Percentiles rank a stretch among this genome's conserved stretches.
These are phyloP conservation scores for Drosophila nigromelanica DNA, from an alignment of 1,140 invertebrate genomes.

Conservation along the genomic window DNA sequence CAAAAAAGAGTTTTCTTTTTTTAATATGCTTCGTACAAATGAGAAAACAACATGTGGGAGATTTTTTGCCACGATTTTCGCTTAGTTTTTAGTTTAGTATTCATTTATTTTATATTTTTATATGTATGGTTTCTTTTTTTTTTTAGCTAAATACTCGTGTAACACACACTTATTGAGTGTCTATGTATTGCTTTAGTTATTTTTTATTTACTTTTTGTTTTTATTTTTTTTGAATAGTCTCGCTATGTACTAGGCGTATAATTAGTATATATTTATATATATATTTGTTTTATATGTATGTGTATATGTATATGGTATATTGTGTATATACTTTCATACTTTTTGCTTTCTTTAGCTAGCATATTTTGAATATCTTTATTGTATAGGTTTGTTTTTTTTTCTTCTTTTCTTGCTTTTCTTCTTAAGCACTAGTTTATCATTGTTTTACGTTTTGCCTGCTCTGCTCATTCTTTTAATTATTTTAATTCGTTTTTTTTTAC, in stretches of 20 bases:
- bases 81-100: constrained; percentile 25
- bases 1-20: constrained; percentile 4
- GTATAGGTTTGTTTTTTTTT: constrained; percentile 51
- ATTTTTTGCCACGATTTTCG: constrained; percentile 5
- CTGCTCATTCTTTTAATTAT: constrained; percentile 35
- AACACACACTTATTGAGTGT: constrained; percentile 77
- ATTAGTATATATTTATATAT: constrained; percentile 40
- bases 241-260: constrained; percentile 50
- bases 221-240: constrained; percentile 58
- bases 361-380: constrained; percentile 81
- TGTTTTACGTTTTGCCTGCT: constrained; percentile 23
- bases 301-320: constrained; percentile 44
- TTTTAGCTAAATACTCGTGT: constrained; percentile 77
- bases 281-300: constrained; percentile 49
- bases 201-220: constrained; percentile 45
- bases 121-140: constrained; percentile 34
- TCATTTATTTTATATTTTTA: constrained; percentile 41
- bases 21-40: constrained; percentile 6
- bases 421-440: constrained; percentile 21
- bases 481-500: constrained; percentile 66
- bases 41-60: constrained; percentile 6
- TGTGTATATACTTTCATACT: constrained; percentile 54
- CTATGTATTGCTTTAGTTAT: constrained; percentile 80
- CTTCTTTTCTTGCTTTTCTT: not conserved
- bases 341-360: constrained; percentile 62